These are phyloP conservation scores for Crotalus tigris DNA, from an alignment of 2,113 vertebrate species.

Conservation along the genomic window DNA sequence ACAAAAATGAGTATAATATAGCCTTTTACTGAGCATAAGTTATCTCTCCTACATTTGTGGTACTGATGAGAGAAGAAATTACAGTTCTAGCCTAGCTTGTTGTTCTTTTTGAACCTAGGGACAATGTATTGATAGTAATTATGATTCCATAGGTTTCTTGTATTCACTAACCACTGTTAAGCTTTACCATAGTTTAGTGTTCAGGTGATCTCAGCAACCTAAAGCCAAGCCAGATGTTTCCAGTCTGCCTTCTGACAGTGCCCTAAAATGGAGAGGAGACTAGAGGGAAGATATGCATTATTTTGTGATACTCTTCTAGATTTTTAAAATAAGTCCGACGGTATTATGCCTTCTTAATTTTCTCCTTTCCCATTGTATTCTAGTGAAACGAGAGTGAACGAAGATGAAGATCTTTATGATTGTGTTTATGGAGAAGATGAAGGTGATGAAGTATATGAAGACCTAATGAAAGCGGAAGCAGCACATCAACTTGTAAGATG, in stretches of 20 bases:
- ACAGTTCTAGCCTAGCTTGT: not conserved
- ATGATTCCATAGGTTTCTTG: not conserved
- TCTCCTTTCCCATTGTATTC: slow-evolving; percentile 27
- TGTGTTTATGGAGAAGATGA: slow-evolving; percentile 96
- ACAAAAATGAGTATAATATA: not conserved
- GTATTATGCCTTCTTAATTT: not conserved
- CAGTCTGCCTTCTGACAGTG: not conserved
- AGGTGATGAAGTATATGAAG: slow-evolving; percentile 94
- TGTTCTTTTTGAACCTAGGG: not conserved
- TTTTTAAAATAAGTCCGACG: not conserved
- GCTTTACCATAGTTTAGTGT: not conserved
- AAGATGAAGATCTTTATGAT: slow-evolving; percentile 92
- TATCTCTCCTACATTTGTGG: not conserved
- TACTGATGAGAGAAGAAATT: not conserved
- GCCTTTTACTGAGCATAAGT: not conserved
- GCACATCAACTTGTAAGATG: slow-evolving; percentile 77
- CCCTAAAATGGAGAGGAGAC: not conserved
- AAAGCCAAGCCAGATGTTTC: not conserved
- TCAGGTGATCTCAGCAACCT: not conserved
- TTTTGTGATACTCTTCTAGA: not conserved
- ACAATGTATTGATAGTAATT: not conserved
- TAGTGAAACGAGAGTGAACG: slow-evolving; percentile 85
- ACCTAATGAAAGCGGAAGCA: slow-evolving; percentile 93
- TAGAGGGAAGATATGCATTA: not conserved
- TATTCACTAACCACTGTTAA: not conserved